Conservation (phyloP, 1,140 invertebrate species). For the Drosophila tristis region DNA sequence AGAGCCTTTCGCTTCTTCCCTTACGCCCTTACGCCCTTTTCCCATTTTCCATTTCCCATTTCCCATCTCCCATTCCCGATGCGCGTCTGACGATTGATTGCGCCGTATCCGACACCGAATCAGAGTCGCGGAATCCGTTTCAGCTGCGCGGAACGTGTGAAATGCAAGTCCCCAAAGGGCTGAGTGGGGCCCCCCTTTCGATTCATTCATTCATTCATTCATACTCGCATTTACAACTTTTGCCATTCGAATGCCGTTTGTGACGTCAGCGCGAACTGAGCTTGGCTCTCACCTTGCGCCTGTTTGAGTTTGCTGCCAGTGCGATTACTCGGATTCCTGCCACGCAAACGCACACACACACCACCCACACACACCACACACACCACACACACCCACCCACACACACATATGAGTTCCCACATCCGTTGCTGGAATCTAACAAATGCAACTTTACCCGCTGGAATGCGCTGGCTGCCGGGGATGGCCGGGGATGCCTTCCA, state of each 20-base stretch:
- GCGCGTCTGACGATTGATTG: conserved; percentile 28
- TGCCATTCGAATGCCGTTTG: conserved; percentile 64
- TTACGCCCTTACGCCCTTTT: neutral
- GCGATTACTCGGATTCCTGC: too few species aligned
- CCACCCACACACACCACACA: too few species aligned
- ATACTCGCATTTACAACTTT: conserved; percentile 22
- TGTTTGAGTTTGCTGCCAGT: neutral
- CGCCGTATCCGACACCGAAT: conserved; percentile 10
- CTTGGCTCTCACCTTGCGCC: conserved; percentile 36
- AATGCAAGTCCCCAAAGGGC: neutral
- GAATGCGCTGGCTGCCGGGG: too few species aligned
- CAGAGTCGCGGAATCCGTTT: neutral
- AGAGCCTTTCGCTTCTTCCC: neutral
- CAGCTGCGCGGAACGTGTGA: conserved; percentile 1
- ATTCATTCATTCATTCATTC: conserved; percentile 27
- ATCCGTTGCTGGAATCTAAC: conserved; percentile 37
- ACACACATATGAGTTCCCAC: too few species aligned
- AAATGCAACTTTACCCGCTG: too few species aligned
- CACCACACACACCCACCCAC: too few species aligned
- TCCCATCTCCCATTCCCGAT: conserved; percentile 1
- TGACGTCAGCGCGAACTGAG: conserved; percentile 59
- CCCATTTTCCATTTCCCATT: neutral
- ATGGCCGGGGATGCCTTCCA: too few species aligned
- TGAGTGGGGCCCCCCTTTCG: neutral
- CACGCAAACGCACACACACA: too few species aligned